Base-by-base conservation (phyloP, 1,140 invertebrate species). In the Arion vulgaris region DNA sequence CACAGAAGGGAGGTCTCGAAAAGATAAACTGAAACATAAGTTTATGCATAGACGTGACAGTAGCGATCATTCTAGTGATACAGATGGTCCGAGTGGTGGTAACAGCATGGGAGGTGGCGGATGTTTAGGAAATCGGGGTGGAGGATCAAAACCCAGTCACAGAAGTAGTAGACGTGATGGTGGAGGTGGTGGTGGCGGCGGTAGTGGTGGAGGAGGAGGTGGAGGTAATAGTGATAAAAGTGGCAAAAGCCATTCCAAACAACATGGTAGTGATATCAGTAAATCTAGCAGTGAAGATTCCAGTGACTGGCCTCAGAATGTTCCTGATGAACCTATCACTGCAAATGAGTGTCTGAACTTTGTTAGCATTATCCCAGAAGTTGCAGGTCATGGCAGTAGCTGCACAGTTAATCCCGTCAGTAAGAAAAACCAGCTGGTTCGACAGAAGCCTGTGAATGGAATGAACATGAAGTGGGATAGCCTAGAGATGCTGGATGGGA, bases 1-100 rank as follows among this genome's bases (percentile, higher is more conserved):
- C 87, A 96, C 95, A 57, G 96, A 97, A 69, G 94, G 95, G 32
- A 96, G 96, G 88, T 96, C 96, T 86, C 92, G 95, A 39, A 95
- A 95, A 32, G 95, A 96, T 71, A 96, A 96, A 91, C 93, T 95
- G 66, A 93, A 93, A 41, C 93, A 93, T 45, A 89, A 91, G 71
- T 89, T 92, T 82, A 91, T 89, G 71, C 89, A 90, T 78, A 85
- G 90, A 11, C 82, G 91, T 39, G 91, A 92, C 81, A 91, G 90
- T 84, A 91, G 91, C 85, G 91, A 93, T 79, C 90, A 92, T 86
- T 91, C 91, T 69, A 92, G 91, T 88, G 91, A 92, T 81, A 92
- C 90, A 2, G 91, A 92, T 75, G 86, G 85, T 15, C 87, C 86
- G 17, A 83, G 84, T 71, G 89, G 87, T 32, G 85, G 86, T 39